phyloP scores from a whole-genome alignment of 2,888 invertebrate species.

The Drosophila diplacantha region DNA sequence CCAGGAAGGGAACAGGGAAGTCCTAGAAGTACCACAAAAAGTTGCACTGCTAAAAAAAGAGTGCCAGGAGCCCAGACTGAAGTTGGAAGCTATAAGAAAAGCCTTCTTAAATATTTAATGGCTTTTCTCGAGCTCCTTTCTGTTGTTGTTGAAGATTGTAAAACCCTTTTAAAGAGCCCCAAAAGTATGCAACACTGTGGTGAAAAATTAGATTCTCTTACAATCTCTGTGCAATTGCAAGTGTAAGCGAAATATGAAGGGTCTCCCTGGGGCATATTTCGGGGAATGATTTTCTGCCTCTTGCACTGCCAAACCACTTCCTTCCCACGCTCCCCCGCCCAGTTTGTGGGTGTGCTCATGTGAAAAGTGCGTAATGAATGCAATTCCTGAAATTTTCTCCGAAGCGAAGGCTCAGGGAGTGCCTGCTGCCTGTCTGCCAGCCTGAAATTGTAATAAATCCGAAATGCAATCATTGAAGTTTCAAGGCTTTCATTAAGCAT shows the following conservation, averaged over 20 bases:
- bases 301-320: not conserved
- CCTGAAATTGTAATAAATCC: constrained; percentile 24
- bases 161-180: not conserved
- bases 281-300: constrained; percentile 19
- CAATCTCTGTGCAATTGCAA: not conserved
- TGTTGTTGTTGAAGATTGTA: not conserved
- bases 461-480: constrained; percentile 27
- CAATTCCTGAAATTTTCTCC: constrained; percentile 22
- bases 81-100: not conserved
- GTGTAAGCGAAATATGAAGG: constrained; percentile 19
- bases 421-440: not conserved
- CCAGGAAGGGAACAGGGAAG: not conserved
- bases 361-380: constrained; percentile 41
- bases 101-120: not conserved
- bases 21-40: not conserved
- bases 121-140: not conserved
- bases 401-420: not conserved
- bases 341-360: constrained; percentile 30
- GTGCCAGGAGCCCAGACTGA: not conserved
- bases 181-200: not conserved
- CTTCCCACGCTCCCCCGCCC: constrained; percentile 2
- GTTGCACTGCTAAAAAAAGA: not conserved
- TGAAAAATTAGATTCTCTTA: not conserved
- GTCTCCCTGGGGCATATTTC: constrained; percentile 13
- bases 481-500: constrained; percentile 15